These are phyloP conservation scores for Philypnodon macrostomus DNA, from an alignment of 2,797 vertebrate genomes.

Conservation along the genomic window DNA sequence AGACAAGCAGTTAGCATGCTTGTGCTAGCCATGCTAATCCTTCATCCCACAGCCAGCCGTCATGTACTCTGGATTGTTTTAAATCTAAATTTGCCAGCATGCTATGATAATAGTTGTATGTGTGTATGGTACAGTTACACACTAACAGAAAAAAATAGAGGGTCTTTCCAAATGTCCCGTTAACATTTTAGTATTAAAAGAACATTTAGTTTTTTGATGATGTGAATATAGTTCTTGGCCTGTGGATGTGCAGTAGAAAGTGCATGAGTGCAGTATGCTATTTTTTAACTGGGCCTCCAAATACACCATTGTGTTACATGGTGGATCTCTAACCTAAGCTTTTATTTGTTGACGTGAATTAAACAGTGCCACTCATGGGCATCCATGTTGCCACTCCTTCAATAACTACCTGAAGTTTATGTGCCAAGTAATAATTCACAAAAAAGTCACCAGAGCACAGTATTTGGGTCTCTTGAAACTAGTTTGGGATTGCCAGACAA, in stretches of 20 bases:
- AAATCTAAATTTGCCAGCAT: slow-evolving; percentile 70
- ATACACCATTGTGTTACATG: slow-evolving; percentile 20
- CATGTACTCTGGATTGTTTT: slow-evolving; percentile 56
- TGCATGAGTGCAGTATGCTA: slow-evolving; percentile 71
- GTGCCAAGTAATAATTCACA: slow-evolving; percentile 58
- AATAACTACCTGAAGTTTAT: slow-evolving; percentile 60
- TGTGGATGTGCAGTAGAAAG: slow-evolving; percentile 68
- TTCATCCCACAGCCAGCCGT: slow-evolving; percentile 51
- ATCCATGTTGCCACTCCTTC: slow-evolving; percentile 41
- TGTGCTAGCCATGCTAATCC: slow-evolving; percentile 49
- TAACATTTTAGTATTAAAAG: slow-evolving; percentile 46
- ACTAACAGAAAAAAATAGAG: slow-evolving; percentile 34
- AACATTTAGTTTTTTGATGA: slow-evolving; percentile 49
- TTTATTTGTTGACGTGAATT: slow-evolving; percentile 46
- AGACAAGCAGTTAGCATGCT: slow-evolving; percentile 56
- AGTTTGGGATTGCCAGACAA: slow-evolving; percentile 25
- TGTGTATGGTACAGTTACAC: slow-evolving; percentile 55
- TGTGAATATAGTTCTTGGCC: slow-evolving; percentile 62
- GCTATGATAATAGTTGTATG: slow-evolving; percentile 48
- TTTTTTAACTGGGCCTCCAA: slow-evolving; percentile 34
- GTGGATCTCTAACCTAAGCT: slow-evolving; percentile 23
- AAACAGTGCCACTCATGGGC: slow-evolving; percentile 53
- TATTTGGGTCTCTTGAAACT: slow-evolving; percentile 38
- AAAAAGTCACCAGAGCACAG: slow-evolving; percentile 48
- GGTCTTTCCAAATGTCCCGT: slow-evolving; percentile 64